Base-by-base conservation (phyloP, 2,113 vertebrate species). In the Oophaga pumilio region DNA sequence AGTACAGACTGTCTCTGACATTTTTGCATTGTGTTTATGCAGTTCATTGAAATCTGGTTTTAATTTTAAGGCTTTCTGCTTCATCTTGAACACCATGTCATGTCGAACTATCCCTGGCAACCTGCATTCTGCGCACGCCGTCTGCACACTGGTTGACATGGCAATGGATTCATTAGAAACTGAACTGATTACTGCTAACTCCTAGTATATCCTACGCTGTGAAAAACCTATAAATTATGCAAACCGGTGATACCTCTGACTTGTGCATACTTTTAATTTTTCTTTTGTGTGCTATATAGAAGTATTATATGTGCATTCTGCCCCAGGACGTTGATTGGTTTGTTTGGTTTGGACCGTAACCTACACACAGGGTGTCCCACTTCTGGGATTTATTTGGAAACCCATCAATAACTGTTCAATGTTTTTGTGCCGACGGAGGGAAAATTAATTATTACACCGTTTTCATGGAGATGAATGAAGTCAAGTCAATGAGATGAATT, bases 71-170 rank as follows among this genome's bases (percentile, higher is more conserved):
- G 15, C 57, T 62, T 62, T 62, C 28, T 6, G 57, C 56, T 18
- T 28, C 6, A 56, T 8, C 10, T 33, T n/a, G 56, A 22, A 28
- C 56, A 43, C 57, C 13, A 1, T 12, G 57, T 43, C 4, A 22
- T 62, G 28, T 22, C 56, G 17, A 33, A 15, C 8, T 10, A 5
- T 22, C 78, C 78, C 78, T 81, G 57, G n/a, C 78, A 81, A 81
- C 57, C 11, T n/a, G 57, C 11, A 20, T 80, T 33, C 57, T 5
- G n/a, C 17, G 22, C 8, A 20, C 28, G 11, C 24, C 0, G 28
- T 81, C 78, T 20, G 28, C 26, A 11, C 28, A 12, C 26, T 43
- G 28, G 78, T 62, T 81, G 78, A 60, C 78, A 81, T 81, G 57
- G 78, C 26, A 81, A 81, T 28, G 18, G 57, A 62, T 60, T 80